Evolutionary conservation across 2,113 vertebrate genomes (phyloP).

Genomic region (Caretta caretta): DNA sequence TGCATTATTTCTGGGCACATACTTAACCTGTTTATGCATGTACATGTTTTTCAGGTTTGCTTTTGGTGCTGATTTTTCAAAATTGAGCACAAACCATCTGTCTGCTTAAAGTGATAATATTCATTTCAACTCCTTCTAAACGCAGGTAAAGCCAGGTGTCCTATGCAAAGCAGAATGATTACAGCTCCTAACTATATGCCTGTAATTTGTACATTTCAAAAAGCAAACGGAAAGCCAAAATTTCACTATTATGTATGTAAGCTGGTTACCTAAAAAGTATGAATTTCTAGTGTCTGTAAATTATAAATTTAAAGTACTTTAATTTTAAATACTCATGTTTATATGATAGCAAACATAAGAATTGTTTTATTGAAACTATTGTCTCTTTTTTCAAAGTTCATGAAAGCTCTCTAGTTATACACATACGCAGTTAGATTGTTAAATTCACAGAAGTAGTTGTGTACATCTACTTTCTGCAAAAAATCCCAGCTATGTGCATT

Average conservation of each 20-base stretch:
- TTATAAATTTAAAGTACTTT: neutral
- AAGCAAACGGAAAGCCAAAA: neutral
- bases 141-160: neutral
- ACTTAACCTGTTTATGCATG: neutral
- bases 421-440: neutral
- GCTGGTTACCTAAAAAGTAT: neutral
- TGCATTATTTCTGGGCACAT: neutral
- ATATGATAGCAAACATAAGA: neutral
- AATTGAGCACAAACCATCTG: neutral
- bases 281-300: neutral
- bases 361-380: neutral
- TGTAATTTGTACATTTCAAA: neutral
- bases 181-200: neutral
- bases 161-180: neutral
- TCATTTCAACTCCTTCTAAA: neutral
- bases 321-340: neutral
- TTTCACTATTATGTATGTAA: neutral
- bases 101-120: neutral
- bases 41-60: neutral
- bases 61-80: neutral
- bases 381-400: neutral
- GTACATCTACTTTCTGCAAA: neutral
- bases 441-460: neutral
- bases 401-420: neutral
- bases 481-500: neutral